Evolutionary conservation across 1,140 invertebrate genomes (phyloP).

Genomic region (Nixonia krombeini): DNA sequence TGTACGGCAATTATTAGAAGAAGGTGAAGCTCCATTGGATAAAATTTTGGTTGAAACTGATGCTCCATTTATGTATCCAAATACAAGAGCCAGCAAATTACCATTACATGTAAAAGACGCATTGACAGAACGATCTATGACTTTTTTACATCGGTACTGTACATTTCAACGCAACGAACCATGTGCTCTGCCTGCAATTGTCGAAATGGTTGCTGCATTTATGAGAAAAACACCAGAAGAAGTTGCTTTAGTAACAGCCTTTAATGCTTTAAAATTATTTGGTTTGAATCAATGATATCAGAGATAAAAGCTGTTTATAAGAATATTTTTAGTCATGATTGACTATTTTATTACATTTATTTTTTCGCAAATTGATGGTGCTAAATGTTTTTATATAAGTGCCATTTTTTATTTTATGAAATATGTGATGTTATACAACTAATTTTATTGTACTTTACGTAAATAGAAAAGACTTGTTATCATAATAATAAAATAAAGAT

Average conservation of each 20-base stretch:
- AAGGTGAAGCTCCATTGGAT: constrained; percentile 86
- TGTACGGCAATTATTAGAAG: constrained; percentile 85
- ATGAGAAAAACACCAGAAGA: constrained; percentile 89
- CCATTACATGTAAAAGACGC: constrained; percentile 88
- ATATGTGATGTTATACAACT: no score
- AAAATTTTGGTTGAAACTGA: constrained; percentile 91
- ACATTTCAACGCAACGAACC: constrained; percentile 97
- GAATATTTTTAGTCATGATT: no score
- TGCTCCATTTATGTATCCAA: constrained; percentile 96
- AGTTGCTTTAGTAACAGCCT: constrained; percentile 91
- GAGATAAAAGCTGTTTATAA: background rate
- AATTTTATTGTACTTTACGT: no score
- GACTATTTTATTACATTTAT: no score
- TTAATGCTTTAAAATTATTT: constrained; percentile 94
- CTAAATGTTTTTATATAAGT: no score
- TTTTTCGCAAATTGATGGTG: no score
- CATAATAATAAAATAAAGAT: no score
- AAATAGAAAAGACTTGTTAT: no score
- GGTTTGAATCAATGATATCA: constrained; percentile 82
- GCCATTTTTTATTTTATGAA: no score
- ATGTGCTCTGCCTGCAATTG: constrained; percentile 91
- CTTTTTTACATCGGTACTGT: constrained; percentile 83
- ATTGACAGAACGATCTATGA: constrained; percentile 86
- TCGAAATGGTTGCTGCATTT: constrained; percentile 94
- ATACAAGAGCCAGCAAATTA: constrained; percentile 92